Evolutionary conservation across 2,113 vertebrate species (phyloP).

Genomic region (Cynoglossus semilaevis): DNA sequence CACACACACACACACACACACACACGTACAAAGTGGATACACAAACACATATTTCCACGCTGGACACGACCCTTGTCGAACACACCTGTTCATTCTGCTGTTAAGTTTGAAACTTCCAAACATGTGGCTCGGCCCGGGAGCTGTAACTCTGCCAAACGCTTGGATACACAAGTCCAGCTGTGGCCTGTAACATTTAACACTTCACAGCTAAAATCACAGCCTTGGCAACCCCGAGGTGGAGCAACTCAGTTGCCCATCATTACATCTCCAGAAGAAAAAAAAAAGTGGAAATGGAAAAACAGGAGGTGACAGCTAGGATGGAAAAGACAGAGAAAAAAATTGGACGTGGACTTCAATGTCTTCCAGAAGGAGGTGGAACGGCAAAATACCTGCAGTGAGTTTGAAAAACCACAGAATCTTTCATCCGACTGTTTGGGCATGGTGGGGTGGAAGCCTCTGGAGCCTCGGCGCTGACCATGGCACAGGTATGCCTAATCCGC

Average conservation of each 20-base stretch:
- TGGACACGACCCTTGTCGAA: constrained; percentile 52
- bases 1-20: too few relatives aligned
- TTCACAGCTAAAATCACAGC: constrained; percentile 63
- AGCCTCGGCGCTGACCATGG: constrained; percentile 64
- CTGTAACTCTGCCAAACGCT: constrained; percentile 60
- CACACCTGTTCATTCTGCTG: constrained; percentile 74
- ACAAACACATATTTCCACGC: constrained; percentile 46
- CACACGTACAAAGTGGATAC: constrained; percentile 13
- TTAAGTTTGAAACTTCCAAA: constrained; percentile 68
- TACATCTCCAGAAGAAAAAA: constrained; percentile 48
- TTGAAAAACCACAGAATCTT: constrained; percentile 55
- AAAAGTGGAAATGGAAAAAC: neutral
- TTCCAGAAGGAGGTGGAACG: constrained; percentile 37
- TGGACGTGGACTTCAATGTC: constrained; percentile 54
- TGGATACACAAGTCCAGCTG: constrained; percentile 72
- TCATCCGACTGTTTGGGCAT: constrained; percentile 66
- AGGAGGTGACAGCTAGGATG: constrained; percentile 15
- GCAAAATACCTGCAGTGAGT: constrained; percentile 70
- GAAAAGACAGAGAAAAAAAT: constrained; percentile 38
- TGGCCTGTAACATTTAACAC: constrained; percentile 68
- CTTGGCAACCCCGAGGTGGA: constrained; percentile 36
- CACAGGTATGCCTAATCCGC: constrained; percentile 70
- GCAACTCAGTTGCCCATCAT: constrained; percentile 61
- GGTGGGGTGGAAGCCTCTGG: constrained; percentile 50
- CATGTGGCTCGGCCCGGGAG: constrained; percentile 67